A percentile compares a stretch with the other conserved stretches of the same genome.
phyloP scores from a whole-genome alignment of 2,797 vertebrate genomes.

The Zalophus californianus region DNA sequence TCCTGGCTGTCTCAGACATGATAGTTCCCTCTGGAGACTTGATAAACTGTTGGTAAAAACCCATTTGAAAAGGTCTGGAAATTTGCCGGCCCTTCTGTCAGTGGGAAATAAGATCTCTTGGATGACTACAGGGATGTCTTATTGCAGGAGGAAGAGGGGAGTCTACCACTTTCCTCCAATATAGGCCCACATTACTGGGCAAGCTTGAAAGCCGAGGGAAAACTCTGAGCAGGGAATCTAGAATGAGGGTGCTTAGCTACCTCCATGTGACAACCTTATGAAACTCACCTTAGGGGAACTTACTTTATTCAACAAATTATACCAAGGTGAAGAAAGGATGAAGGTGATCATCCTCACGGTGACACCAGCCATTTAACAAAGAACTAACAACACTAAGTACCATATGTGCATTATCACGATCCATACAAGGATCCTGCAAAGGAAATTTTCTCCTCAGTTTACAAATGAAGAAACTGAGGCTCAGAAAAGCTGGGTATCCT shows the following conservation, averaged over 20 bases:
- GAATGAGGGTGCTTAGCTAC: neutral
- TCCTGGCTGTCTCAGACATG: slow-evolving; percentile 62
- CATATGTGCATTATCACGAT: neutral
- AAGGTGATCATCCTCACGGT: neutral
- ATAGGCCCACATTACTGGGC: neutral
- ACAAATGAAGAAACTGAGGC: neutral
- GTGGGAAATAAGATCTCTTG: slow-evolving; percentile 55
- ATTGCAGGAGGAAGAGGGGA: neutral
- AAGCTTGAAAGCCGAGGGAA: neutral
- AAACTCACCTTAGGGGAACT: neutral
- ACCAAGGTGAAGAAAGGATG: neutral
- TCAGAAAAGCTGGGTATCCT: neutral
- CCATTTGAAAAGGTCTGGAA: slow-evolving; percentile 69
- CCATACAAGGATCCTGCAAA: neutral
- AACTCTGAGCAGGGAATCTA: neutral
- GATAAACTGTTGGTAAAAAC: slow-evolving; percentile 69
- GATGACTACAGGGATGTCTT: neutral
- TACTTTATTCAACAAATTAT: neutral
- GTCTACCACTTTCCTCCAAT: neutral
- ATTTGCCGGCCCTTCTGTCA: slow-evolving; percentile 58
- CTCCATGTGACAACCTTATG: neutral
- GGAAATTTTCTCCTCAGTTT: neutral
- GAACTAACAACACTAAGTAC: neutral
- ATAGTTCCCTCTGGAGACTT: slow-evolving; percentile 58
- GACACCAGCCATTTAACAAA: neutral